Evolutionary conservation across 2,888 invertebrate genomes (phyloP), one percentile per base, ranked within the genome.

Genomic region (Elegia similella): DNA sequence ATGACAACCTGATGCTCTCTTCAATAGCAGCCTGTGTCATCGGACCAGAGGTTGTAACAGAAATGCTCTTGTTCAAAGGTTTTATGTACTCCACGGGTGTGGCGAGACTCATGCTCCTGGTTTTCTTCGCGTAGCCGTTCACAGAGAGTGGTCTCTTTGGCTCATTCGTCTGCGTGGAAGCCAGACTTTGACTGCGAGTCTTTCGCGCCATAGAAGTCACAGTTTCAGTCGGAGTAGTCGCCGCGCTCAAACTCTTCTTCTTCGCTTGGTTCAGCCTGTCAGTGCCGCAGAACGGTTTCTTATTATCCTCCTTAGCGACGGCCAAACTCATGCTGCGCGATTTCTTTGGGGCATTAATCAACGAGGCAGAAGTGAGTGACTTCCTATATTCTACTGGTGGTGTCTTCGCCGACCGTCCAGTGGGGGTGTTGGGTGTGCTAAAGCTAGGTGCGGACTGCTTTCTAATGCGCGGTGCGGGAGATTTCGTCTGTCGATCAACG

Each of bases 11-110:
- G 67, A 92, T 88, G 69, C 88, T 89, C 70, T 89, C 90, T 67
- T 92, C 92, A 52, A 91, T 91, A 63, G 88, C 87, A 58, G 92
- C 90, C 65, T 91, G 89, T 64, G 92, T 90, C 62, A 91, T 68
- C 29, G 81, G 81, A 2, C 82, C 84, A 52, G 62, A 59, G n/a
- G 70, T 59, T 7, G 69, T 72, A 52, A 81, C 72, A 0, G 88
- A 86, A 6, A 72, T 63, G 59, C 78, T 83, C 59, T 82, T 82
- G 54, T 74, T 73, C 30, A 84, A 58, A n/a, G 84, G 79, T 56
- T 73, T 79, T 6, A 64, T 42, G 47, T 80, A 72, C 46, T 78
- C 85, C 0, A 63, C 62, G 1, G 83, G 69, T 60, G 71, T 66
- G 10, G 88, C 88, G 42, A 91, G 72, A 56, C 88, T 88, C 88